phyloP scores from a whole-genome alignment of 2,113 vertebrate species.

The Anser brachyrhynchus region DNA sequence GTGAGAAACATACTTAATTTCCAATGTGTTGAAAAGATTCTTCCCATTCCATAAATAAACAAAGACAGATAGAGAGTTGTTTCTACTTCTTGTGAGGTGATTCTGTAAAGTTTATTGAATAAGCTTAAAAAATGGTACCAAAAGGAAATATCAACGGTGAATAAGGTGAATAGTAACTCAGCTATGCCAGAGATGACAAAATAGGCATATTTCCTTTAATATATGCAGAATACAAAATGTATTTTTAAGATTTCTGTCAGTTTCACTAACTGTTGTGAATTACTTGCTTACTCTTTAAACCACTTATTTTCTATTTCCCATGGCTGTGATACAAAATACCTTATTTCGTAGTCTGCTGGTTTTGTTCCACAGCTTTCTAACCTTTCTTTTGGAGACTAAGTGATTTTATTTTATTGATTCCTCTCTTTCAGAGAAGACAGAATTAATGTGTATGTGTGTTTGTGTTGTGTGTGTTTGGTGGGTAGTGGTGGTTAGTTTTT shows the following conservation, averaged over 20 bases:
- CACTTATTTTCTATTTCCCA: not conserved
- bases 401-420: not conserved
- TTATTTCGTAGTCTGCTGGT: not conserved
- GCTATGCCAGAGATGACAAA: not conserved
- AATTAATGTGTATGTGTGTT: not conserved
- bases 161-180: not conserved
- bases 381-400: not conserved
- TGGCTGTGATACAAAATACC: not conserved
- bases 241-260: not conserved
- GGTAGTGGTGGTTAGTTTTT: not conserved
- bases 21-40: not conserved
- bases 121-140: not conserved
- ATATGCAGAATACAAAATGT: not conserved
- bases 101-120: not conserved
- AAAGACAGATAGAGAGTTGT: not conserved
- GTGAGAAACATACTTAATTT: not conserved
- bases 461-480: too few relatives aligned
- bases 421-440: not conserved
- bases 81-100: not conserved
- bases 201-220: not conserved
- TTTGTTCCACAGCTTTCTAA: not conserved
- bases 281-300: not conserved
- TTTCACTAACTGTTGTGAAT: not conserved
- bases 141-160: rapidly evolving
- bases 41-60: not conserved